phyloP scores from a whole-genome alignment of 2,113 vertebrate genomes.

The Ahaetulla prasina region DNA sequence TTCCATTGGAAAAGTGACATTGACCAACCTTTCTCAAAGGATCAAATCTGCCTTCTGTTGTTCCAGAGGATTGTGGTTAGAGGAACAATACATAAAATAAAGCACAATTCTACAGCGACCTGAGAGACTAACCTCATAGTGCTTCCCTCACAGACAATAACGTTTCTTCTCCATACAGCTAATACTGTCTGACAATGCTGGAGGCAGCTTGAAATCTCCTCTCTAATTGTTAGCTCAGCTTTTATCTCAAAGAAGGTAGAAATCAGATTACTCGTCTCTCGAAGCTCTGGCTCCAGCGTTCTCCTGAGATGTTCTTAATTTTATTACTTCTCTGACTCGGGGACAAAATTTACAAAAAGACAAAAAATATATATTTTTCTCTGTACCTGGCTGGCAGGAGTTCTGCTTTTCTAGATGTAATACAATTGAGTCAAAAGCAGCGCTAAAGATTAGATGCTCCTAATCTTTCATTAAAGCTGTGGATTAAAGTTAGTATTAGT shows the following conservation, averaged over 20 bases:
- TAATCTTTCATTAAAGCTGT: neutral
- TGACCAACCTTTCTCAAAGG: neutral
- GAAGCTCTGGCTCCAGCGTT: neutral
- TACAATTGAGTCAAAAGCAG: neutral
- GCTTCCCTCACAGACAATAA: slow-evolving; percentile 2
- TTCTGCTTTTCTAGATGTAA: slow-evolving; percentile 2
- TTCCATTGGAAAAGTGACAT: neutral
- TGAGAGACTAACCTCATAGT: slow-evolving; percentile 1
- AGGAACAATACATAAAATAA: neutral
- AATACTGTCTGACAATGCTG: neutral
- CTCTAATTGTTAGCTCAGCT: slow-evolving; percentile 14
- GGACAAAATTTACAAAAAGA: slow-evolving; percentile 11
- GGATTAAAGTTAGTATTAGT: neutral
- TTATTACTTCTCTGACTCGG: slow-evolving; percentile 19
- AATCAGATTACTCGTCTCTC: slow-evolving; percentile 25
- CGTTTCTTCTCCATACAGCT: slow-evolving; percentile 8
- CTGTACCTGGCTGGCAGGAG: neutral
- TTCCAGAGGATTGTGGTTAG: neutral
- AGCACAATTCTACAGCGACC: neutral
- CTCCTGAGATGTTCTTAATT: slow-evolving; percentile 11
- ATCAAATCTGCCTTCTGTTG: neutral
- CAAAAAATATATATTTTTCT: neutral
- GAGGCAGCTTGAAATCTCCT: neutral
- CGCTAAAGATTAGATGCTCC: neutral
- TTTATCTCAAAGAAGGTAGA: slow-evolving; percentile 5